A percentile compares a stretch with the other conserved stretches of the same genome.
Evolutionary conservation across 1,140 invertebrate genomes (phyloP).

Genomic region (Caenorhabditis brenneri): DNA sequence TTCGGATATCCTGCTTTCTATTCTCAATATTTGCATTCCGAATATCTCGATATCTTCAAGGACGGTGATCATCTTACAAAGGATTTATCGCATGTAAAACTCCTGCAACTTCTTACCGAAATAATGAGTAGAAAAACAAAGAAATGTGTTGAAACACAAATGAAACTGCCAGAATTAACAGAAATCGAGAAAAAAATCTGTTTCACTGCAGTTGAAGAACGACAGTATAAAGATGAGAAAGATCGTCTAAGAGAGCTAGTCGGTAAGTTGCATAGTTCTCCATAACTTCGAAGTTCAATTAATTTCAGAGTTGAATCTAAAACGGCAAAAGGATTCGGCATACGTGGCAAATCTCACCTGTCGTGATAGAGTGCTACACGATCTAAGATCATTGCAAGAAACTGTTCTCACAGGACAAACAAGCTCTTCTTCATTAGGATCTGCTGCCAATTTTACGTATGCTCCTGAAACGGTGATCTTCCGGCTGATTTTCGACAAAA

Average conservation of each 20-base stretch:
- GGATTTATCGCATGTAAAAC: background rate
- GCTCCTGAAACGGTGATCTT: background rate
- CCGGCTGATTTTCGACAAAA: background rate
- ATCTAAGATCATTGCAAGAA: background rate
- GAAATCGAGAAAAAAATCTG: background rate
- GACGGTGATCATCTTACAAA: background rate
- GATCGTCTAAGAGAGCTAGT: background rate
- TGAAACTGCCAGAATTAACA: background rate
- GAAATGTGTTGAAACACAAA: background rate
- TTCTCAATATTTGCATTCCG: background rate
- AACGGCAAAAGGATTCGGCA: background rate
- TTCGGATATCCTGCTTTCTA: background rate
- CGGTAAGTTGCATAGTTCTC: too few species aligned
- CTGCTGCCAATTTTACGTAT: background rate
- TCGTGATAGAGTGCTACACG: background rate
- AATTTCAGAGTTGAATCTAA: background rate
- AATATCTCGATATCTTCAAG: background rate
- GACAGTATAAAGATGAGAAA: conserved; percentile 17
- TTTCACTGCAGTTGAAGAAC: background rate
- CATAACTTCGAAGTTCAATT: background rate
- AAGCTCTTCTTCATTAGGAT: background rate
- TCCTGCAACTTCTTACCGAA: background rate
- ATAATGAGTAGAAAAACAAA: conserved; percentile 7
- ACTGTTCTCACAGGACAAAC: background rate
- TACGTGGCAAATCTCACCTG: background rate